phyloP scores from a whole-genome alignment of 2,888 invertebrate species.

The Halictus quadricinctus region DNA sequence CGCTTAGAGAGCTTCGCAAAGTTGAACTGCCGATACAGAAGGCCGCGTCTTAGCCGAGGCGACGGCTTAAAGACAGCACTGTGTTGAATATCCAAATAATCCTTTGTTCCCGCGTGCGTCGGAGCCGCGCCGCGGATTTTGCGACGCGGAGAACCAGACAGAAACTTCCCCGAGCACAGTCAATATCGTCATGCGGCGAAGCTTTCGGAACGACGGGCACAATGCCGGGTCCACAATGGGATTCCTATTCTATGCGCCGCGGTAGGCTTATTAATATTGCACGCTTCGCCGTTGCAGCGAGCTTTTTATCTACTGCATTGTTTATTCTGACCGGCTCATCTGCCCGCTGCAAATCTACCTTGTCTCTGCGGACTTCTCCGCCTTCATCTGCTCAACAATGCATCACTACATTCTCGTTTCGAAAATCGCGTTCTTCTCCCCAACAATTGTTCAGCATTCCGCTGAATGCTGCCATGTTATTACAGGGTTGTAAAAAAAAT shows the following conservation, averaged over 20 bases:
- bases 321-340: conserved; percentile 43
- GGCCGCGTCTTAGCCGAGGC: neutral
- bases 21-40: neutral
- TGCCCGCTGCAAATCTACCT: neutral
- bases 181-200: conserved; percentile 38
- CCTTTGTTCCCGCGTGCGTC: conserved; percentile 10
- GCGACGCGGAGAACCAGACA: conserved; percentile 23
- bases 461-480: too few species aligned
- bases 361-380: neutral
- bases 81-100: conserved; percentile 22
- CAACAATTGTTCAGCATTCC: neutral
- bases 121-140: neutral
- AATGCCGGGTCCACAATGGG: conserved; percentile 45
- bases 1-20: neutral
- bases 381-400: neutral
- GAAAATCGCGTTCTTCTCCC: neutral
- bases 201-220: conserved; percentile 35
- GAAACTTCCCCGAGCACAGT: conserved; percentile 30
- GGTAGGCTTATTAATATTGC: conserved; percentile 59
- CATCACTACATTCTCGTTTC: neutral
- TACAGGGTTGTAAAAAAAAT: too few species aligned
- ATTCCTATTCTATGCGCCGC: conserved; percentile 40
- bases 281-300: conserved; percentile 41
- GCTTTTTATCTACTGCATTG: conserved; percentile 49
- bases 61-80: neutral